Base-by-base conservation (phyloP, 2,888 invertebrate genomes). In the Julus scanicus region DNA sequence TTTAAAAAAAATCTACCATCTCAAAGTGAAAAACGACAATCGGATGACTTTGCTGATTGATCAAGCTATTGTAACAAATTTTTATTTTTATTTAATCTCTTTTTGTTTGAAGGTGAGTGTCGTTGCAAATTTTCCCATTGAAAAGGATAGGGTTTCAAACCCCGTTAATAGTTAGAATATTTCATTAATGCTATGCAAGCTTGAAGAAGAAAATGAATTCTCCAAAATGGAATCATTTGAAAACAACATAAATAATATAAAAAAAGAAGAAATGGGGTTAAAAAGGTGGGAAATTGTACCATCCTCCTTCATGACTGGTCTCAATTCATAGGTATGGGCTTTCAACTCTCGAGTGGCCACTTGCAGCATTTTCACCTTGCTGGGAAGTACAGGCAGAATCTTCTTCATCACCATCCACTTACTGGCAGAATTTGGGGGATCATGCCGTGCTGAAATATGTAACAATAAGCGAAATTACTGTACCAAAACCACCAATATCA, bases 381-480 rank as follows among this genome's bases (percentile, higher is more conserved):
- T 89, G 8, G 89, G 89, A 71, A 89, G 63, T 48, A 89, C 89
- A 11, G 89, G 89, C 37, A 89, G 63, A 40, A 89, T 89, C 57
- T 89, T 89, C 71, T 89, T 89, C 87, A 88, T 89, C 39, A 87
- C 88, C n/a, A 71, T 63, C 88, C 86, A 86, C 84, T 86, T 88
- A 86, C 86, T 88, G 39, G 48, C 11, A 40, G 63, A 71, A n/a
- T 63, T 63, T 8, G 87, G 87, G 9, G 87, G 37, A 86, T 88
- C 88, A 53, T 88, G 88, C 15, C 88, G 88, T 9, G 88, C 88
- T 88, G 37, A 88, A 48, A 48, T 86, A 40, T 6, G 8, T 5
- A 63, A 63, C 6, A 63, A 20, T 3, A 84, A 39, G 13, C 29
- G 15, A n/a, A 20, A 15, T 13, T 53, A 53, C 53, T 53, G 53